Base-by-base conservation (phyloP, 2,113 vertebrate genomes). In the Gallinago media region DNA sequence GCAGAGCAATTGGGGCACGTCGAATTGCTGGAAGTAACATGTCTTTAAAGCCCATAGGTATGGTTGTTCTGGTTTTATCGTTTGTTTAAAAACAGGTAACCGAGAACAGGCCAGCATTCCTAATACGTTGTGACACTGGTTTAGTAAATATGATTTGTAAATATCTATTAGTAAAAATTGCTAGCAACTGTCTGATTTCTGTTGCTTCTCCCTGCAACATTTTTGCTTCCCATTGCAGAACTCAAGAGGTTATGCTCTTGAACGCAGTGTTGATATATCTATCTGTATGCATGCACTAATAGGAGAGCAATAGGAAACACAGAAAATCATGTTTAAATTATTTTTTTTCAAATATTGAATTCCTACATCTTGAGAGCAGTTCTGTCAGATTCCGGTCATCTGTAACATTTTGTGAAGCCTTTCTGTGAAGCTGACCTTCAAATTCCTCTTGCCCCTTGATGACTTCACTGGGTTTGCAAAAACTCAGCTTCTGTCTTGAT, bases 401-500 rank as follows among this genome's bases (percentile, higher is more conserved):
- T 23, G 14, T 34, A 8, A 8, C 5, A 4, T 36, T 77, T 54
- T 62, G 20, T 27, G 54, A 83, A 79, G 44, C 14, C 3, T 65
- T 88, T 92, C 27, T 73, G 25, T 68, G 74, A 93, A 83, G 27
- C 5, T 23, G 25, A 78, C 68, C 29, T 88, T 84, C 21, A 59
- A 31, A 5, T 49, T 65, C 13, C 22, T 75, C 80, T 86, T 56
- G 55, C 6, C 4, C 2, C 5, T 73, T 36, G 27, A 34, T 46
- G 21, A 23, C 8, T 86, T 74, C 20, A 17, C 6, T 27, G n/a
- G 8, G 6, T 87, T 72, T 78, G 6, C 40, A 94, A 87, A 75
- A 56, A 3, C 3, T 42, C 52, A 40, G 1, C 21, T 62, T 31
- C 18, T 68, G 4, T 40, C 49, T 72, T 44, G 26, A 26, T 34